phyloP scores from a whole-genome alignment of 2,797 vertebrate genomes.

The Vespertilio murinus region DNA sequence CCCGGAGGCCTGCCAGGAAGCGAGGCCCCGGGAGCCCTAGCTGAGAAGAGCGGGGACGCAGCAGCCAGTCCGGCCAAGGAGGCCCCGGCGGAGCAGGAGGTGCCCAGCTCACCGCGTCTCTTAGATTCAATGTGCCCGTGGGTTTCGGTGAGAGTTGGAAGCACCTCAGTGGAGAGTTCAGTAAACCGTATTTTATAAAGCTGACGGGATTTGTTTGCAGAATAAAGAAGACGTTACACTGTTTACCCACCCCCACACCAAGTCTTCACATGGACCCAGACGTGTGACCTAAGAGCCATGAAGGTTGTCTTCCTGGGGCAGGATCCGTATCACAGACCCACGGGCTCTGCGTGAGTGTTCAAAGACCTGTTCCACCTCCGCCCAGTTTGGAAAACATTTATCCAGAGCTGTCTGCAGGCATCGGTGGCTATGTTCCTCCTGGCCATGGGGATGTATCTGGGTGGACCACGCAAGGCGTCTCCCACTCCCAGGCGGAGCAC shows the following conservation, averaged over 20 bases:
- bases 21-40: too few relatives aligned
- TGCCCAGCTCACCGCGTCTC: not conserved
- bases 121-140: slow-evolving; percentile 52
- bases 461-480: slow-evolving; percentile 97
- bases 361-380: slow-evolving; percentile 91
- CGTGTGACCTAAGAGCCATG: slow-evolving; percentile 90
- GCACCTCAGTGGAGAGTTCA: slow-evolving; percentile 85
- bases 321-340: slow-evolving; percentile 96
- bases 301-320: slow-evolving; percentile 97
- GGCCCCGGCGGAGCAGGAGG: slow-evolving; percentile 59
- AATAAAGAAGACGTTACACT: slow-evolving; percentile 88
- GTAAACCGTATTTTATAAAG: slow-evolving; percentile 89
- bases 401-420: slow-evolving; percentile 92
- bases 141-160: slow-evolving; percentile 83
- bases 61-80: slow-evolving; percentile 78
- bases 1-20: too few relatives aligned
- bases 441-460: slow-evolving; percentile 94
- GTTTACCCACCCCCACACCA: slow-evolving; percentile 90
- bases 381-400: slow-evolving; percentile 97
- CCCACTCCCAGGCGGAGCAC: slow-evolving; percentile 91
- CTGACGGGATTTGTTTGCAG: slow-evolving; percentile 90
- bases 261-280: slow-evolving; percentile 94
- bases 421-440: slow-evolving; percentile 93
- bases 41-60: slow-evolving; percentile 3
- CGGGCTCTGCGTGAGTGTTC: slow-evolving; percentile 95